A percentile compares a stretch with the other conserved stretches of the same genome.
Evolutionary conservation across 2,797 vertebrate species (phyloP).

Genomic region (Acrocephalus scirpaceus): DNA sequence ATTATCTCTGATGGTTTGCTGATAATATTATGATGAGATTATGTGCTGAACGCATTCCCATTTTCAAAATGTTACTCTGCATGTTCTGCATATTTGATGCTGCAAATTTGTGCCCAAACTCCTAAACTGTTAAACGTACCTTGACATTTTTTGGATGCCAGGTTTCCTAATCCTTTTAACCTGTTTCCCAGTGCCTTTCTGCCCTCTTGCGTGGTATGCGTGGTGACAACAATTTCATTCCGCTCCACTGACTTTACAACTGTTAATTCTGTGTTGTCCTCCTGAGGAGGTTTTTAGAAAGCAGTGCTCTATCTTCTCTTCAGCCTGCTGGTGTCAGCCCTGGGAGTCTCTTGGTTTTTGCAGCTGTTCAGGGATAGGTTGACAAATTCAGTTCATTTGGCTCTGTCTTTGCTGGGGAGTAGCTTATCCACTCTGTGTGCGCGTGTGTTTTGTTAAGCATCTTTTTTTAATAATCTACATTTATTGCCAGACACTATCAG

Average conservation of each 20-base stretch:
- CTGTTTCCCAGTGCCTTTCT: background rate
- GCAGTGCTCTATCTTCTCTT: background rate
- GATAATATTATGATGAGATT: background rate
- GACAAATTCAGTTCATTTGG: background rate
- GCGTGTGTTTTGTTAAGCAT: background rate
- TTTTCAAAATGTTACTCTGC: slow-evolving; percentile 4
- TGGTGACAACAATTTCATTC: background rate
- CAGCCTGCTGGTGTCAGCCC: background rate
- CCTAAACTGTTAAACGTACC: background rate
- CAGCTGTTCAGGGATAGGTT: background rate
- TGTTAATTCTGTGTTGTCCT: background rate
- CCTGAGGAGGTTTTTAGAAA: background rate
- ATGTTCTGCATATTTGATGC: background rate
- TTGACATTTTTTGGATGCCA: background rate
- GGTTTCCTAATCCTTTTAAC: background rate
- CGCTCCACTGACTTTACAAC: background rate
- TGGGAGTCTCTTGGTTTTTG: background rate
- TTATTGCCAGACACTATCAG: slow-evolving; percentile 26
- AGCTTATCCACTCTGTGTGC: background rate
- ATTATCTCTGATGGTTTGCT: background rate
- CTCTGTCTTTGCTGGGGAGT: background rate
- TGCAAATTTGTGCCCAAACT: background rate
- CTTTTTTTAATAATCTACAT: background rate
- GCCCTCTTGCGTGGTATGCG: background rate
- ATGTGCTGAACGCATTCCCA: background rate